Conservation (phyloP, 2,113 vertebrate species). For the Melanerpes formicivorus region DNA sequence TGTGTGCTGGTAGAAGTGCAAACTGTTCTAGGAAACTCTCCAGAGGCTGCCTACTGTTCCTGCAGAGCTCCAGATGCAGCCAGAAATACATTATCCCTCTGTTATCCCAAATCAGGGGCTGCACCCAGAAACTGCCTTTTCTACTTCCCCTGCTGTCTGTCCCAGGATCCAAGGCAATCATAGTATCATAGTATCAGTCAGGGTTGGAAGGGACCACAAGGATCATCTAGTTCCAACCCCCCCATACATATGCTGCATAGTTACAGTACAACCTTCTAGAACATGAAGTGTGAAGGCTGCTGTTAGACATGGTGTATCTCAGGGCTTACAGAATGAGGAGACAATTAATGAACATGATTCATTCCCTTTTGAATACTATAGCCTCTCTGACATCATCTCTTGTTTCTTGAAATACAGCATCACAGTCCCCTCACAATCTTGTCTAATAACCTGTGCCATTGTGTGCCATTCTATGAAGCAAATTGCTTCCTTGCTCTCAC, state of each 20-base stretch:
- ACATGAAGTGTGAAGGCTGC: neutral
- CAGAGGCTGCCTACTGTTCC: conserved; percentile 10
- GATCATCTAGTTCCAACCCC: no score
- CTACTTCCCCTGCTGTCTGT: neutral
- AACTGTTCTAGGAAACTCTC: conserved; percentile 36
- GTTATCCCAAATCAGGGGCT: neutral
- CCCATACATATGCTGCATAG: neutral
- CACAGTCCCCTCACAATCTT: conserved; percentile 10
- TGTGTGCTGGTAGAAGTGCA: neutral
- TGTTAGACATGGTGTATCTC: neutral
- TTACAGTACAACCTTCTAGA: neutral
- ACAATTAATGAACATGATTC: conserved; percentile 10
- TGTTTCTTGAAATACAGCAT: neutral
- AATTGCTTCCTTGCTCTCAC: conserved; percentile 43
- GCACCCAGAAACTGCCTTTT: neutral
- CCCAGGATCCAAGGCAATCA: neutral
- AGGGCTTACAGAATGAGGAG: neutral
- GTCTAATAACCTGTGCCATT: conserved; percentile 19
- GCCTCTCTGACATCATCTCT: conserved; percentile 9
- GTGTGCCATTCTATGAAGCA: neutral
- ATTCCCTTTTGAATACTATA: neutral
- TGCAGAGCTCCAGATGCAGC: conserved; percentile 22
- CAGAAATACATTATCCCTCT: neutral
- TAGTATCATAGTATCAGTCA: no score
- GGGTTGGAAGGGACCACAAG: no score